Base-by-base conservation (phyloP, 1,140 invertebrate genomes). In the Cataglyphis hispanica region DNA sequence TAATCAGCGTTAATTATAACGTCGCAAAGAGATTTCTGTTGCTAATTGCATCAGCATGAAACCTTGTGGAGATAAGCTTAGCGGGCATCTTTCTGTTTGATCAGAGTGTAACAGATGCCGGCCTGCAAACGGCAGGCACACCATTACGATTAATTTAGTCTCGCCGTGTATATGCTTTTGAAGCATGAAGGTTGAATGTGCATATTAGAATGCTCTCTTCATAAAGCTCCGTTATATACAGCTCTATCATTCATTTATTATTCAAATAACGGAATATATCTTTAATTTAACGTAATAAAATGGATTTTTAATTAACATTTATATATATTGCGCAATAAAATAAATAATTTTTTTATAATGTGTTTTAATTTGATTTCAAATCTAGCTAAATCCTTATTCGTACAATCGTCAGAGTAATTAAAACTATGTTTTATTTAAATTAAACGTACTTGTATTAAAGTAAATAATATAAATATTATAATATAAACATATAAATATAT, bases 1-100 rank as follows among this genome's bases (percentile, higher is more conserved):
- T 70, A 83, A 83, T 83, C 78, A 69, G 56, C 78, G 53, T 83
- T 83, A 83, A 83, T 83, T 83, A 83, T 83, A 56, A 74, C 67
- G 40, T 83, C 27, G 53, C 78, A 83, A 50, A 13, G 56, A 83
- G 78, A 74, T 83, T 46, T 56, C 8, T n/a, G 37, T 8, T 40
- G 50, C n/a, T 83, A 81, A 81, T 53, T 72, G 66, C 50, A 56
- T 70, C 34, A 56, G 7, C 77, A 31, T 31, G 53, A 72, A 60
- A 34, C 37, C 37, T n/a, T 64, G n/a, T 13, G 37, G 56, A 43
- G 67, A 83, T 74, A 74, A 74, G 53, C 67, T 83, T 34, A 31
- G n/a, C 50, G 31, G 56, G 27, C 67, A 83, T 83, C 78, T 83
- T 81, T 81, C 66, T 81, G 34, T 81, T 60, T 83, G 56, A 83